phyloP scores from a whole-genome alignment of 2,113 vertebrate species.

The Phrynosoma platyrhinos region DNA sequence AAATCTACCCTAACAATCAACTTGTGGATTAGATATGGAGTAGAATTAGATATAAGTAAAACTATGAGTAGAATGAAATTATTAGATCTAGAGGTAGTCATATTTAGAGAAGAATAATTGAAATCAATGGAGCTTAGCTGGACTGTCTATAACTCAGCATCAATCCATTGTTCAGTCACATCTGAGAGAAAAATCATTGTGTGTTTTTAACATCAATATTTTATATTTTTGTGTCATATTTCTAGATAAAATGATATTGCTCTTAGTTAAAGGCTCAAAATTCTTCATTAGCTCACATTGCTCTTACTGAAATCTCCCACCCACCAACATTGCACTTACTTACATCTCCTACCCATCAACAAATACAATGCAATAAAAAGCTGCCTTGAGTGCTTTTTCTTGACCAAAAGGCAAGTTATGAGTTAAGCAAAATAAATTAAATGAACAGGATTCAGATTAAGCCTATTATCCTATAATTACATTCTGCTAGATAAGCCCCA shows the following conservation, averaged over 20 bases:
- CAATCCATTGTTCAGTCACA: not conserved
- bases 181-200: not conserved
- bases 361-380: not conserved
- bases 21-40: not conserved
- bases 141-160: too few relatives aligned
- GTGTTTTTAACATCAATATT: not conserved
- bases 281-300: not conserved
- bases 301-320: not conserved
- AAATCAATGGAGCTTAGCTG: not conserved
- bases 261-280: not conserved
- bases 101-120: not conserved
- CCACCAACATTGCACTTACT: not conserved
- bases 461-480: not conserved
- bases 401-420: not conserved
- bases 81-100: not conserved
- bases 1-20: not conserved
- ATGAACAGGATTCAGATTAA: not conserved
- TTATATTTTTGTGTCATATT: not conserved
- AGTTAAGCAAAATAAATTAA: not conserved
- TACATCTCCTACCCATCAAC: not conserved
- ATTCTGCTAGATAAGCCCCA: not conserved
- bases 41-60: too few relatives aligned
- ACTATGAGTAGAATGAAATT: not conserved
- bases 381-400: not conserved
- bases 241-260: not conserved